Base-by-base conservation (phyloP, 1,140 invertebrate genomes). In the Trichomalopsis sarcophagae region DNA sequence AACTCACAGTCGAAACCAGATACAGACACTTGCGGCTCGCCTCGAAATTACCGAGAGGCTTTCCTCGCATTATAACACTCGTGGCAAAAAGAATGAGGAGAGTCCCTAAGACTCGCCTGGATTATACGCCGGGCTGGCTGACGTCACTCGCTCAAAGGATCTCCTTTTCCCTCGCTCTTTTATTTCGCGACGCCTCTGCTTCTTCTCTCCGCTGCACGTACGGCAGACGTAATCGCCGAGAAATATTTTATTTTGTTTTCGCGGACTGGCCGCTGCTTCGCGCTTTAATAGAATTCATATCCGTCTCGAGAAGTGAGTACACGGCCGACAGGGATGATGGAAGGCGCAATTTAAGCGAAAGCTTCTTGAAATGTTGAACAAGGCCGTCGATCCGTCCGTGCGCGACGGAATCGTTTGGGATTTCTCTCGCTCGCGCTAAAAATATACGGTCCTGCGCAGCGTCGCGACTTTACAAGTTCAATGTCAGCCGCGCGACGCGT, bases 91-190 rank as follows among this genome's bases (percentile, higher is more conserved):
- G 6, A 23, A 23, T n/a, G 21, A n/a, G 33, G 27, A n/a, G 69
- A 33, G 17, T 33, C 5, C 69, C 69, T 36, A 36, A 73, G 27
- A 73, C 69, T 17, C 55, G 21, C 5, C 33, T 17, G 55, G 55
- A 62, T 62, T 62, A 62, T 62, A 62, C 21, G 55, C 21, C 55
- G 55, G 55, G 55, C 17, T 77, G 55, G 55, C 17, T 77, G 47
- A 77, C 75, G 75, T 77, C 75, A 77, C 44, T 40, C 36, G 0
- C 74, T 76, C 75, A 30, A 55, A 77, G 75, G 75, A 77, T 77
- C 75, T 50, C 75, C 2, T 47, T 50, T 10, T 23, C 10, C 27
- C 27, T 75, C 40, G 2, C 17, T 36, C 17, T 47, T 75, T 75
- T 40, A 71, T 14, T 71, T 73, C 23, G 68, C 68, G 68, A 2